These are phyloP conservation scores for Drosophila fulvimacula DNA, from an alignment of 2,888 invertebrate species.

Conservation along the genomic window DNA sequence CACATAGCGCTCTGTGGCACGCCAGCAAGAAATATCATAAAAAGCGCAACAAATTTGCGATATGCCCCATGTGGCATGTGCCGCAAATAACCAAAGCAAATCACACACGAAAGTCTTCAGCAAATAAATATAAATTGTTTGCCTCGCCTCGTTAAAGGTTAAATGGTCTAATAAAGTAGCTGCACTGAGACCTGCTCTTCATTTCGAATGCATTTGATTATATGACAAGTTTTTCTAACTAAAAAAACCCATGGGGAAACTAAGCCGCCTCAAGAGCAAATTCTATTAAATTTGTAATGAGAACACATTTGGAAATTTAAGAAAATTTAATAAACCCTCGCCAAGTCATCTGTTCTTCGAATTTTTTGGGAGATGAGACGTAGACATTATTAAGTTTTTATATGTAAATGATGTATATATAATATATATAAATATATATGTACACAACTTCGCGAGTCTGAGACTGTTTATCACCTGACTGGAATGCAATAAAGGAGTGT, in stretches of 20 bases:
- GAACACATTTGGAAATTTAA: neutral
- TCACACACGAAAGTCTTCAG: neutral
- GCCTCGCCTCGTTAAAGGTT: neutral
- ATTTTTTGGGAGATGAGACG: neutral
- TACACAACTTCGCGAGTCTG: neutral
- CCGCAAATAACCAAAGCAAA: conserved; percentile 5
- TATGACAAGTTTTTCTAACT: neutral
- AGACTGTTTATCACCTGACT: conserved; percentile 7
- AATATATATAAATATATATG: neutral
- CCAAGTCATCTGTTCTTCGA: neutral
- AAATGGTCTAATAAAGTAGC: neutral
- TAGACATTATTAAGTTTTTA: neutral
- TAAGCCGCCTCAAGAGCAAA: neutral
- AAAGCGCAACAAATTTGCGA: conserved; percentile 9
- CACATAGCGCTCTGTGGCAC: conserved; percentile 6
- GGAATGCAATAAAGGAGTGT: conserved; percentile 22
- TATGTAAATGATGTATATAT: neutral
- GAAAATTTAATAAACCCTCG: neutral
- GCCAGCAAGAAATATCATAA: conserved; percentile 18
- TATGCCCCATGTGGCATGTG: conserved; percentile 16
- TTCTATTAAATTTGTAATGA: neutral
- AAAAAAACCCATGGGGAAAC: neutral
- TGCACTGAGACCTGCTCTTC: neutral
- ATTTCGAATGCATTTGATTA: neutral
- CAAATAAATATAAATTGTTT: conserved; percentile 1